Base-by-base conservation (phyloP, 2,113 vertebrate species). In the Rhabdornis inornatus region DNA sequence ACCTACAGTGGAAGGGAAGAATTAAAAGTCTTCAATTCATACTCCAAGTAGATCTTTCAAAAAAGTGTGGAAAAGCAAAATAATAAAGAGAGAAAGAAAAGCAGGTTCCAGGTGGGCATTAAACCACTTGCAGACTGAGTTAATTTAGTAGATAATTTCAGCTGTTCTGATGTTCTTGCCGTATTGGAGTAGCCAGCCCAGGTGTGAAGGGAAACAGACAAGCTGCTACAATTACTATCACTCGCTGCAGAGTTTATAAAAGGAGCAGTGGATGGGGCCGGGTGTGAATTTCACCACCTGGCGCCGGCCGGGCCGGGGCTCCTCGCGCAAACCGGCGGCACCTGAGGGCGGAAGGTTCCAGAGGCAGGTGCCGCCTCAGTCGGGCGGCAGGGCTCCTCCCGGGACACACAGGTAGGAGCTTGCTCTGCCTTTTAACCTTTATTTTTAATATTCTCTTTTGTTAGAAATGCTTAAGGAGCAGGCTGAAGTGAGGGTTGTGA, bases 261-360 rank as follows among this genome's bases (percentile, higher is more conserved):
- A 22, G 0, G 37, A 37, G 20, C 21, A 4, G 1, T 1, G 3
- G 35, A 7, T 6, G 19, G 8, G 30, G 12, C 10, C 5, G 25
- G 6, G 11, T 0, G 35, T 24, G 49, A 27, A 12, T 35, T 3
- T 2, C 6, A 1, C 11, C 57, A 13, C 31, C 27, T 57, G 77
- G 18, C 13, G 52, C 68, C 11, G 1, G 1, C 10, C 14, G 27
- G 66, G 42, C 25, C 7, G 11, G 17, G 33, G 52, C 22, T 42
- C 12, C 1, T 31, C 2, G 1, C 4, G 1, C 5, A 9, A 2
- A 30, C 6, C 0, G 1, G 59, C 14, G 10, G 22, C 59, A 31
- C 59, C 59, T 50, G 76, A 0, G 7, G 9, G 0, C 1, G 7
- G 78, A 52, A 53, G 13, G 20, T 21, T 17, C 53, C 20, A 12